Conservation (phyloP, 2,888 invertebrate genomes). For the Chouioia cunea region DNA sequence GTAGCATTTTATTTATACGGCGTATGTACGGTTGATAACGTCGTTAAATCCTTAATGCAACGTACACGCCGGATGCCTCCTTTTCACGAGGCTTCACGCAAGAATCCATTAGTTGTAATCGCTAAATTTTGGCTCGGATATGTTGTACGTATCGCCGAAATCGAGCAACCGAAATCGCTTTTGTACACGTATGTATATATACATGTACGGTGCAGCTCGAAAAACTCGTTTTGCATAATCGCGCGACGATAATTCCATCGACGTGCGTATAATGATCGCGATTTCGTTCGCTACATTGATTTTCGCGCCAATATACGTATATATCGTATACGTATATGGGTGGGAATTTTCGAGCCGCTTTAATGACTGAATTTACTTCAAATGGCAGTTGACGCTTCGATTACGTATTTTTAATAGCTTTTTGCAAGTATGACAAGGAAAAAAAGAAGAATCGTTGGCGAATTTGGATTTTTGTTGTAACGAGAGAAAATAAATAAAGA, state of each 20-base stretch:
- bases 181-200: background rate
- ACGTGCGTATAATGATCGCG: constrained; percentile 22
- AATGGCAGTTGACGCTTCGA: background rate
- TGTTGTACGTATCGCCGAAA: constrained; percentile 12
- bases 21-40: no score
- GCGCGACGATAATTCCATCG: background rate
- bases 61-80: no score
- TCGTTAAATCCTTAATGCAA: no score
- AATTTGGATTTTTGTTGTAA: no score
- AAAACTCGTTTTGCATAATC: constrained; percentile 34
- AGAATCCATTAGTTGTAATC: constrained; percentile 22
- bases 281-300: constrained; percentile 21
- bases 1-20: no score
- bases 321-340: background rate
- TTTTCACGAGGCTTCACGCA: constrained; percentile 8
- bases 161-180: background rate
- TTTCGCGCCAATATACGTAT: background rate
- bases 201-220: background rate
- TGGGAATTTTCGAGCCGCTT: constrained; percentile 24
- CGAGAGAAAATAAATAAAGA: background rate
- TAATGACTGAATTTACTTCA: constrained; percentile 5
- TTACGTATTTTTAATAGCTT: background rate
- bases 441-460: background rate
- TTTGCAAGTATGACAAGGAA: background rate
- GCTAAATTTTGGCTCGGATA: constrained; percentile 4